Evolutionary conservation across 1,140 invertebrate species (phyloP), one percentile per base, ranked within the genome.

Genomic region (Hormaphis cornu): DNA sequence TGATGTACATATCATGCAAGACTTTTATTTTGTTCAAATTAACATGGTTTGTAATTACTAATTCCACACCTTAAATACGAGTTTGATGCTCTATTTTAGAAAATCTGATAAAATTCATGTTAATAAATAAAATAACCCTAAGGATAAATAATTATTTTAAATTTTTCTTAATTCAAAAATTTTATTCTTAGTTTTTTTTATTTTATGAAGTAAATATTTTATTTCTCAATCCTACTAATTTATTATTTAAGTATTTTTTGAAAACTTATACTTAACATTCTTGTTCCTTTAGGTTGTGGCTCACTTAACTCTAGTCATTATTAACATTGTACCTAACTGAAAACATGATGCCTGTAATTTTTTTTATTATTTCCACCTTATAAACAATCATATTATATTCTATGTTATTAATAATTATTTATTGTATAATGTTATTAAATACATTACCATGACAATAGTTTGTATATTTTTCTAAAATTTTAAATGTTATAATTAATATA

Each of bases 211-310:
- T 12, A 3, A 20, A 54, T 56, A n/a, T 59, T 59, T 18, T 3
- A 18, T 59, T 28, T 59, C 10, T 24, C 2, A 44, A n/a, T 18
- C 7, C 6, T 59, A 28, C 14, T 59, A 18, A 24, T 59, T 59
- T 58, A 4, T 40, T 20, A 37, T 30, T 14, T 44, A 18, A 44
- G 6, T 20, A 24, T 28, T 26, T 16, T 9, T 28, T 20, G 20
- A 22, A 61, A 26, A 7, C 12, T 28, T 56, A 26, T 56, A 56
- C 7, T 7, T 22, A 56, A 37, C 18, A 56, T 37, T 61, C 40
- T 61, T 61, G 58, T 61, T 61, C 58, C 58, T 61, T 61, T 44
- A n/a, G 37, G 16, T 61, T 18, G 8, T 28, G n/a, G 10, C 37
- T 61, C 22, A 44, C 9, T 12, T n/a, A n/a, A n/a, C n/a, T 42